These are phyloP conservation scores for Pseudorasbora parva DNA, from an alignment of 2,113 vertebrate genomes.

Conservation along the genomic window DNA sequence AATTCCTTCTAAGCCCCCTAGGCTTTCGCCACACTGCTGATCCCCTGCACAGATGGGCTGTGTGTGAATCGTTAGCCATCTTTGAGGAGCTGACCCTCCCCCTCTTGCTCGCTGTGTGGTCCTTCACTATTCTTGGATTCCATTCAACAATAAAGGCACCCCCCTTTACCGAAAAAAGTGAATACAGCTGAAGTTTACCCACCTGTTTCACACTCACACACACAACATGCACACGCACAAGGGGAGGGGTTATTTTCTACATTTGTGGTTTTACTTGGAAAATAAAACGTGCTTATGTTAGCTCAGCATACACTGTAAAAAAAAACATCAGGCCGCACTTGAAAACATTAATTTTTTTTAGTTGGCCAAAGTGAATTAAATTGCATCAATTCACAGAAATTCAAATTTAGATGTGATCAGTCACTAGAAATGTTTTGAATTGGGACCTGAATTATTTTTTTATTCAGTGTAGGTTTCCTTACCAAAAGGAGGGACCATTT, in stretches of 20 bases:
- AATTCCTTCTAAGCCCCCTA: constrained; percentile 85
- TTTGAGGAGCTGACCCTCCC: constrained; percentile 82
- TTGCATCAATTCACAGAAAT: too few relatives aligned
- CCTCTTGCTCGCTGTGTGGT: constrained; percentile 90
- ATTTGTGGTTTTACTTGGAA: constrained; percentile 1
- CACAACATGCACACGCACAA: constrained; percentile 23
- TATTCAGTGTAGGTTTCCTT: background rate
- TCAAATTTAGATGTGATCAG: too few relatives aligned
- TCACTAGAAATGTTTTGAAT: too few relatives aligned
- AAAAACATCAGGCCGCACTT: too few relatives aligned
- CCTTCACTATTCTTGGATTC: constrained; percentile 94
- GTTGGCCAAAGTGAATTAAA: too few relatives aligned
- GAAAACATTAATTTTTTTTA: too few relatives aligned
- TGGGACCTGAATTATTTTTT: too few relatives aligned
- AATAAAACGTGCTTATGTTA: constrained; percentile 41
- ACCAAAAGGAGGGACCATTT: background rate
- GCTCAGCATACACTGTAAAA: too few relatives aligned
- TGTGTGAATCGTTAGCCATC: constrained; percentile 91
- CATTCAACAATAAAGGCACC: constrained; percentile 88
- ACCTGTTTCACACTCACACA: constrained; percentile 84
- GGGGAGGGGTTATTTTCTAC: background rate
- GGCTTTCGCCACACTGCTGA: constrained; percentile 79
- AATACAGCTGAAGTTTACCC: constrained; percentile 86
- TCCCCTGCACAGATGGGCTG: constrained; percentile 90
- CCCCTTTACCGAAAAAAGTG: constrained; percentile 71